Evolutionary conservation across 2,888 invertebrate species (phyloP).

Genomic region (Callimorpha dominula): DNA sequence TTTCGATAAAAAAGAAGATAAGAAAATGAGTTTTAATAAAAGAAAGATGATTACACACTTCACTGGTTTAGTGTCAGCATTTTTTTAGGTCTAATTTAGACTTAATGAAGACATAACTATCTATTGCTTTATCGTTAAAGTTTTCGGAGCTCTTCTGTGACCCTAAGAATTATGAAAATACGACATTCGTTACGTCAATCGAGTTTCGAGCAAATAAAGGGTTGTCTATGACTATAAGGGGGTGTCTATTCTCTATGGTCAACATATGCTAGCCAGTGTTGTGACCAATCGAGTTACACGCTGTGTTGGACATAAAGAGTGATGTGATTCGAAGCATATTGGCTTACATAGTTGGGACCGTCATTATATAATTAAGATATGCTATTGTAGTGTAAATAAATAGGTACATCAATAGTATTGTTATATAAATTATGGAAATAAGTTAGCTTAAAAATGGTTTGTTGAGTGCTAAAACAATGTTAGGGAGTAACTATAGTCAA

Average conservation of each 20-base stretch:
- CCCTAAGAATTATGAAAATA: constrained; percentile 15
- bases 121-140: neutral
- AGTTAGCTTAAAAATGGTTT: neutral
- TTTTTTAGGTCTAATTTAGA: neutral
- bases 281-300: constrained; percentile 41
- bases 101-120: neutral
- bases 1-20: neutral
- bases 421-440: no score
- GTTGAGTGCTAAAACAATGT: neutral
- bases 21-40: neutral
- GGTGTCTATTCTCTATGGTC: constrained; percentile 38
- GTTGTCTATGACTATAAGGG: constrained; percentile 52
- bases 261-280: constrained; percentile 52
- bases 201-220: constrained; percentile 47
- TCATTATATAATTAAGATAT: neutral
- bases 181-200: constrained; percentile 36
- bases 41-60: neutral
- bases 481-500: neutral
- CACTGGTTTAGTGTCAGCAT: neutral
- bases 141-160: neutral
- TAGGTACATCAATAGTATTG: no score
- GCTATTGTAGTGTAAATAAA: neutral
- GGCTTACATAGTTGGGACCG: constrained; percentile 15
- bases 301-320: constrained; percentile 40
- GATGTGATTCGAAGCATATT: constrained; percentile 33